Evolutionary conservation across 1,140 invertebrate genomes (phyloP).

Genomic region (Periplaneta americana): DNA sequence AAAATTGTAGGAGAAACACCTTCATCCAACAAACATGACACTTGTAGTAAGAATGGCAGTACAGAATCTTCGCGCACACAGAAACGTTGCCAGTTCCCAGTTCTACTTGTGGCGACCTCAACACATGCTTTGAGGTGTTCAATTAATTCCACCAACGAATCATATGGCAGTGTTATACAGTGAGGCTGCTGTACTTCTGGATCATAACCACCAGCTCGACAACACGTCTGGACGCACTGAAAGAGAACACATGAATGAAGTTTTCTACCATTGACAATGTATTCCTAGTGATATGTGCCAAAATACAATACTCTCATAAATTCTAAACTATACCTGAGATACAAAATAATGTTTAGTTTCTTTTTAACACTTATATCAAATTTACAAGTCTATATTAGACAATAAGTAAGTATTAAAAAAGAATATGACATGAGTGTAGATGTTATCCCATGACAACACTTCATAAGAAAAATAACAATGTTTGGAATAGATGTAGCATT

Average conservation of each 20-base stretch:
- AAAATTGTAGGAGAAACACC: constrained; percentile 88
- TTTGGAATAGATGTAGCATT: too few relatives aligned
- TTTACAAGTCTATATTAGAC: too few relatives aligned
- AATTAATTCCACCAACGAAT: constrained; percentile 85
- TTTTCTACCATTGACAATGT: too few relatives aligned
- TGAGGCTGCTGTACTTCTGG: constrained; percentile 38
- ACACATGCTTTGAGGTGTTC: constrained; percentile 92
- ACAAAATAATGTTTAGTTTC: too few relatives aligned
- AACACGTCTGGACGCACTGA: constrained; percentile 51
- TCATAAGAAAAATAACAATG: too few relatives aligned
- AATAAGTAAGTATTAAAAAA: too few relatives aligned
- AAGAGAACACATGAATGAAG: constrained; percentile 16
- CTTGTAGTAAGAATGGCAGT: constrained; percentile 70
- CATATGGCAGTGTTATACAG: constrained; percentile 65
- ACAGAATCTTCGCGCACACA: constrained; percentile 71
- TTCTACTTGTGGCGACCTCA: constrained; percentile 87
- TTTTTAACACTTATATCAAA: too few relatives aligned
- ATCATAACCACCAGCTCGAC: constrained; percentile 51
- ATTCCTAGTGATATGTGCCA: too few relatives aligned
- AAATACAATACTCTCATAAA: too few relatives aligned
- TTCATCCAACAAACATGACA: constrained; percentile 82
- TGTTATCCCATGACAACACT: too few relatives aligned
- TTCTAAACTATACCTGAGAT: too few relatives aligned
- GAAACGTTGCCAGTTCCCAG: constrained; percentile 92
- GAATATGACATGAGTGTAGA: too few relatives aligned